Conservation (phyloP, 2,797 vertebrate genomes). For the Malurus splendens region DNA sequence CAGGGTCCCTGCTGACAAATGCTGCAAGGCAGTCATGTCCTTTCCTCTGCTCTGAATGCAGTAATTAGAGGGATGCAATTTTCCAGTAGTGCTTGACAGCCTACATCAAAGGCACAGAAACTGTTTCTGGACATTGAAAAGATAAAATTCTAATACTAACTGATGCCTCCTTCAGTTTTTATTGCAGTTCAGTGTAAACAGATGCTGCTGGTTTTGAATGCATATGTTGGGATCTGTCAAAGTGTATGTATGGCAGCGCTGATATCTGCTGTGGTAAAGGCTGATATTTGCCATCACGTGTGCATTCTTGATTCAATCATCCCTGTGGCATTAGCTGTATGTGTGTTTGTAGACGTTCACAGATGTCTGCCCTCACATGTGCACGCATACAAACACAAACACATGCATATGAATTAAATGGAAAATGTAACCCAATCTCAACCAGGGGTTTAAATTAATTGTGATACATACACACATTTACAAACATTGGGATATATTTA, state of each 20-base stretch:
- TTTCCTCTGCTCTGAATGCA: background rate
- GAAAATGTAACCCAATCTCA: conserved; percentile 13
- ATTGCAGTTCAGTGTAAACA: conserved; percentile 33
- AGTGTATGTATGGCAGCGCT: background rate
- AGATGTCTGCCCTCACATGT: background rate
- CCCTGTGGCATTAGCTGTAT: background rate
- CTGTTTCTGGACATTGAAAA: conserved; percentile 60
- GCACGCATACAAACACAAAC: conserved; percentile 5
- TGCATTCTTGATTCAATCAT: background rate
- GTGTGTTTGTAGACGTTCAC: background rate
- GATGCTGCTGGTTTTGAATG: conserved; percentile 21
- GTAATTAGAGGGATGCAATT: conserved; percentile 47
- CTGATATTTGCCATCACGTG: background rate
- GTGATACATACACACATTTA: background rate
- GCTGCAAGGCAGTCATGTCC: conserved; percentile 21
- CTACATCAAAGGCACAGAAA: conserved; percentile 61
- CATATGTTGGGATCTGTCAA: background rate
- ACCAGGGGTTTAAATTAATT: conserved; percentile 11
- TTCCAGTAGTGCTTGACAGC: conserved; percentile 52
- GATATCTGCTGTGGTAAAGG: background rate
- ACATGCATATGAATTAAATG: conserved; percentile 11
- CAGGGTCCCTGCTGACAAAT: conserved; percentile 1
- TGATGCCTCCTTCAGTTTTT: conserved; percentile 53
- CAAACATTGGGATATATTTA: conserved; percentile 47
- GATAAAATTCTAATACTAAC: conserved; percentile 57